phyloP scores from a whole-genome alignment of 2,888 invertebrate species.

The Drosophila cracens region DNA sequence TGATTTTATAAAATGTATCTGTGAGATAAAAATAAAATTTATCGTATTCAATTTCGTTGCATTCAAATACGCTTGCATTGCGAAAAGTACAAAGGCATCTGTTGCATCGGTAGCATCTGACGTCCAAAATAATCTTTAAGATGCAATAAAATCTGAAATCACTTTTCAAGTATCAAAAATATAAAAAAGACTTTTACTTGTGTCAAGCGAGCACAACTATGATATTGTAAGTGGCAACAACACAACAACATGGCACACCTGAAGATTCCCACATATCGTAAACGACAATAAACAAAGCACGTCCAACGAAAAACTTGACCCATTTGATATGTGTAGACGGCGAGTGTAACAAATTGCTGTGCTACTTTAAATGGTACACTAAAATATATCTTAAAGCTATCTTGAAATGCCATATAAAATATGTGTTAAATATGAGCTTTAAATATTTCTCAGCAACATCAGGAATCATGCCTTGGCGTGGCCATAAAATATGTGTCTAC shows the following conservation, averaged over 20 bases:
- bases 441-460: slow-evolving; percentile 46
- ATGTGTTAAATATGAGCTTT: slow-evolving; percentile 64
- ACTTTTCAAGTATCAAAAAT: background rate
- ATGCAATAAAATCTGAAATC: background rate
- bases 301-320: slow-evolving; percentile 16
- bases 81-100: background rate
- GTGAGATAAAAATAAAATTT: background rate
- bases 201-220: background rate
- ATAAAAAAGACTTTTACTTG: background rate
- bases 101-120: background rate
- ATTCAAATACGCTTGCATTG: background rate
- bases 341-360: slow-evolving; percentile 65
- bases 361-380: slow-evolving; percentile 70
- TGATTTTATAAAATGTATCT: background rate
- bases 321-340: slow-evolving; percentile 33
- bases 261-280: slow-evolving; percentile 39
- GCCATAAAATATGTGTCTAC: slow-evolving; percentile 58
- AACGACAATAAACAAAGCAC: slow-evolving; percentile 13
- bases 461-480: slow-evolving; percentile 51
- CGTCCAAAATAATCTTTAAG: too few relatives aligned
- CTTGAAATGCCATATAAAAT: slow-evolving; percentile 63
- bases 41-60: too few relatives aligned
- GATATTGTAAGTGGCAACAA: slow-evolving; percentile 3
- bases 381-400: slow-evolving; percentile 65
- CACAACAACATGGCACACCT: slow-evolving; percentile 34